Conservation (phyloP, 2,888 invertebrate species). For the Bembecia ichneumoniformis region DNA sequence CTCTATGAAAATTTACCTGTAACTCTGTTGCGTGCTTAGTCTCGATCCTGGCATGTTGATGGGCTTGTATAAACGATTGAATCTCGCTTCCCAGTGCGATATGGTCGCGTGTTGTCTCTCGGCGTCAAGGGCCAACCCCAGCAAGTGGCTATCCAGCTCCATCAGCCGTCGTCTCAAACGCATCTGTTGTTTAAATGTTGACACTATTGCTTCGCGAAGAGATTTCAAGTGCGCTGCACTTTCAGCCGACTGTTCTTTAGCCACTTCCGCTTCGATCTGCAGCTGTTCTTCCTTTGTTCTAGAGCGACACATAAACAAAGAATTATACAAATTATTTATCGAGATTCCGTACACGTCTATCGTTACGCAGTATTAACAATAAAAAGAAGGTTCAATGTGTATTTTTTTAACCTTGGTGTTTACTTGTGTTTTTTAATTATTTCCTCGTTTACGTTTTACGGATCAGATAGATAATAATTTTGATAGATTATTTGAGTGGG, state of each 20-base stretch:
- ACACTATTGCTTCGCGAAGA: slow-evolving; percentile 87
- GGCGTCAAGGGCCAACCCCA: slow-evolving; percentile 89
- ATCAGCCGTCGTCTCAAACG: slow-evolving; percentile 86
- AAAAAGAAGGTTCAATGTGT: too few species aligned
- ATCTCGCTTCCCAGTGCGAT: slow-evolving; percentile 89
- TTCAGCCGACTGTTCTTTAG: slow-evolving; percentile 40
- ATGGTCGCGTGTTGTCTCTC: slow-evolving; percentile 91
- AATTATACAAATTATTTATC: too few species aligned
- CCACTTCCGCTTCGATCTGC: slow-evolving; percentile 29
- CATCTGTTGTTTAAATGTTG: slow-evolving; percentile 94
- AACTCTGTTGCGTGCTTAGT: slow-evolving; percentile 74
- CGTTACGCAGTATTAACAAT: too few species aligned
- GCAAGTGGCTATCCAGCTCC: slow-evolving; percentile 90
- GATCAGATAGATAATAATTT: too few species aligned
- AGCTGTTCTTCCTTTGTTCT: slow-evolving; percentile 48
- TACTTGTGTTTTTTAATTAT: not conserved
- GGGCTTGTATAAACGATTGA: slow-evolving; percentile 81
- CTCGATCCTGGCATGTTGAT: slow-evolving; percentile 70
- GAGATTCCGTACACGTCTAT: too few species aligned
- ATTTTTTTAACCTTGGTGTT: not conserved
- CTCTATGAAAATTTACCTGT: slow-evolving; percentile 44
- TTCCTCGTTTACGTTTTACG: not conserved
- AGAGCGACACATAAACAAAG: not conserved
- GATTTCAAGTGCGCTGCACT: slow-evolving; percentile 71
- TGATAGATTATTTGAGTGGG: too few species aligned